These are phyloP conservation scores for Hylyphantes graminicola DNA, from an alignment of 1,140 invertebrate genomes.

Conservation along the genomic window DNA sequence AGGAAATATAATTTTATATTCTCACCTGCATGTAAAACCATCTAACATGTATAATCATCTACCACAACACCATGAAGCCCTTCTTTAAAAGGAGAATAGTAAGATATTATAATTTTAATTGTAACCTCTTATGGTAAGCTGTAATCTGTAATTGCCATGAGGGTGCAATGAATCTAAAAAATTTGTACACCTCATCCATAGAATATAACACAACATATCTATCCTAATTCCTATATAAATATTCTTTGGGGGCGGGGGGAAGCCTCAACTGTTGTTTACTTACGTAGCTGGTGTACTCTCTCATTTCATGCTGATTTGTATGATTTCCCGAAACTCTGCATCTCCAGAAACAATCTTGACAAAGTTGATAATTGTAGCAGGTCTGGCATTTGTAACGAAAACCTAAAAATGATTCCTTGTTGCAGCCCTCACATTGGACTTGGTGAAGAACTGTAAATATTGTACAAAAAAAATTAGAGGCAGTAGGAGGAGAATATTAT, in stretches of 20 bases:
- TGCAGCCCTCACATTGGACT: conserved; percentile 72
- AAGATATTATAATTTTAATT: no score
- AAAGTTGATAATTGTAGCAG: conserved; percentile 96
- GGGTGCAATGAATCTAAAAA: no score
- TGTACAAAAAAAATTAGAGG: background rate
- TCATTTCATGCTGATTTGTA: conserved; percentile 61
- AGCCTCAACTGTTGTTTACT: conserved; percentile 1
- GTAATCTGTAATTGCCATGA: no score
- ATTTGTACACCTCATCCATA: no score
- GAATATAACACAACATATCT: conserved; percentile 90
- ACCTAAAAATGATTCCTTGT: conserved; percentile 88
- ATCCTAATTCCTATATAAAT: conserved; percentile 91
- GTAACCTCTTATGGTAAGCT: no score
- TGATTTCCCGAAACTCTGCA: conserved; percentile 81
- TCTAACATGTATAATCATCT: no score
- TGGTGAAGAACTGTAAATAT: conserved; percentile 66
- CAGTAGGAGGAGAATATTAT: background rate
- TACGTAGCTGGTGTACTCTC: conserved; percentile 59
- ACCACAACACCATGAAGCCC: no score
- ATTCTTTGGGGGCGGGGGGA: conserved; percentile 63
- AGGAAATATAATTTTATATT: no score
- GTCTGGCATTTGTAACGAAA: conserved; percentile 98
- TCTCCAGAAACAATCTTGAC: conserved; percentile 99
- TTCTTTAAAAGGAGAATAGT: no score
- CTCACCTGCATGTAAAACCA: no score